A percentile compares a stretch with the other conserved stretches of the same genome.
phyloP scores from a whole-genome alignment of 2,797 vertebrate genomes.

The Tokudaia tokunoshimensis region DNA sequence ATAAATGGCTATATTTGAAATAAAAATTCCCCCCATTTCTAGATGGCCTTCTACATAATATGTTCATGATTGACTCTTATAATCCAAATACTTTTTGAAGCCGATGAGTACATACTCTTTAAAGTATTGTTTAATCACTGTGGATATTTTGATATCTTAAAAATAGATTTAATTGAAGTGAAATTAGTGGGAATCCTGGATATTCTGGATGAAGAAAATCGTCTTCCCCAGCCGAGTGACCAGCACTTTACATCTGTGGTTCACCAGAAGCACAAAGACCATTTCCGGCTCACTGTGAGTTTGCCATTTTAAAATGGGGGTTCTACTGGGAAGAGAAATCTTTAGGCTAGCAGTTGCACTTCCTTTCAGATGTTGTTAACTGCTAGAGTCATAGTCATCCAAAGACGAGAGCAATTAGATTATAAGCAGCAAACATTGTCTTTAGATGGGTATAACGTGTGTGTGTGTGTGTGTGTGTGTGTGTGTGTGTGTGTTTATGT shows the following conservation, averaged over 20 bases:
- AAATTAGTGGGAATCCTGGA: constrained; percentile 96
- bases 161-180: constrained; percentile 96
- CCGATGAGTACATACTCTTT: constrained; percentile 39
- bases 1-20: constrained; percentile 25
- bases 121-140: not conserved
- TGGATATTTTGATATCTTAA: constrained; percentile 43
- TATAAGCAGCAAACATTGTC: not conserved
- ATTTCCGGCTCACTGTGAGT: constrained; percentile 97
- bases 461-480: not conserved
- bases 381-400: not conserved
- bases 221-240: constrained; percentile 97
- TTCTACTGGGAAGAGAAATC: not conserved
- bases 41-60: not conserved
- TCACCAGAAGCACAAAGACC: constrained; percentile 96
- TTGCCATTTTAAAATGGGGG: constrained; percentile 31
- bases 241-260: constrained; percentile 96
- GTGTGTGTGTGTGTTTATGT: not conserved
- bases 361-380: not conserved
- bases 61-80: not conserved
- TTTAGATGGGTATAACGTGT: not conserved
- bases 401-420: not conserved
- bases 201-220: constrained; percentile 99
- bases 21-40: not conserved
- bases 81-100: not conserved
- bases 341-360: not conserved